Evolutionary conservation across 2,888 invertebrate species (phyloP), one percentile per base, ranked within the genome.

Genomic region (Lucinisca nassula): DNA sequence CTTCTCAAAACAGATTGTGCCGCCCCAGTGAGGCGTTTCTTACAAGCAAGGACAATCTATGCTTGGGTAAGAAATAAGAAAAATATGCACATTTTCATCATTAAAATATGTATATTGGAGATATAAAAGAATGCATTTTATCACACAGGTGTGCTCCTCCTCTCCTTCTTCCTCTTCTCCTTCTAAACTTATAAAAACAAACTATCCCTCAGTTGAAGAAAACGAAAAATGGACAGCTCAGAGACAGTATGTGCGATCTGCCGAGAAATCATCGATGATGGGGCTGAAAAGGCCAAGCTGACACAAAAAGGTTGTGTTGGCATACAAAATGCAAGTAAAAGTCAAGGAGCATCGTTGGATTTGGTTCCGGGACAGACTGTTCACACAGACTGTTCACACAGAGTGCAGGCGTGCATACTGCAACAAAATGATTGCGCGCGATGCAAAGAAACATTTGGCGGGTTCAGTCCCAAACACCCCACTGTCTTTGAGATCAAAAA

Each of bases 401-500:
- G 61, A 77, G 17, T 77, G 77, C 14, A 58, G 35, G 38, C 58
- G 61, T 17, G 27, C 67, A 61, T 79, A 79, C 67, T 79, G 79
- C 58, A 79, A 79, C 35, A 37, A 38, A 45, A 67, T 38, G 8
- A 67, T 70, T 40, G 32, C 30, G n/a, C 38, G 67, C 38, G 67
- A 79, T 45, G 45, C 40, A 37, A 79, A 27, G 27, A 37, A 79
- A 67, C 14, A 67, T 1, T 32, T 21, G 35, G 10, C 67, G 6
- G 8, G 2, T 67, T 30, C 38, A 8, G 14, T 0, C 32, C 0
- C 27, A 37, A 37, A 58, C 14, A 30, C 40, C 14, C 37, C 67
- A 40, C 58, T 40, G 30, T 1, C 12, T 24, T 37, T 30, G 14
- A 55, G 79, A 55, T 61, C 79, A 24, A 6, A 32, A 24, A 27